phyloP scores from a whole-genome alignment of 2,113 vertebrate genomes.

The Athene noctua region DNA sequence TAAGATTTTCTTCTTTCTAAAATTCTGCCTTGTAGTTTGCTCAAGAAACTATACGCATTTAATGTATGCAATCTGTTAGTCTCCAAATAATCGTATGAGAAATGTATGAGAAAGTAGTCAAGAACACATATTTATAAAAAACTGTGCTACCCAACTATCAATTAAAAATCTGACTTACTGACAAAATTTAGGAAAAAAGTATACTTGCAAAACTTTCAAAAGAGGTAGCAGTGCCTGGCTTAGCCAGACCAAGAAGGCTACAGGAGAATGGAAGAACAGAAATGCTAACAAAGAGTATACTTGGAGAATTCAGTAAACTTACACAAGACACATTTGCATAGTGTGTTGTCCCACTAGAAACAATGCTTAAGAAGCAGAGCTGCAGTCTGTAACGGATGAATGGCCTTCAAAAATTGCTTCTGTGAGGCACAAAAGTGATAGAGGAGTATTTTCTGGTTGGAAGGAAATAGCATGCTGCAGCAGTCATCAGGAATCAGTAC shows the following conservation, averaged over 20 bases:
- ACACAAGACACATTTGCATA: background rate
- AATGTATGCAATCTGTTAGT: background rate
- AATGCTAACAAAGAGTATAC: background rate
- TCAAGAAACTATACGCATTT: background rate
- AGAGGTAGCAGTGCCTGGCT: background rate
- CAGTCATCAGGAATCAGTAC: background rate
- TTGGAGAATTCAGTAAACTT: background rate
- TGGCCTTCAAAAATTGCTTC: background rate
- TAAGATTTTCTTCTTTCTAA: background rate
- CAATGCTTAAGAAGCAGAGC: background rate
- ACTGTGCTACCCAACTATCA: background rate
- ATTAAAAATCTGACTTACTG: background rate
- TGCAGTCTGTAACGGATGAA: background rate
- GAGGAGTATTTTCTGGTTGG: constrained; percentile 31
- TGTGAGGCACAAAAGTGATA: background rate
- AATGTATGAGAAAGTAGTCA: background rate
- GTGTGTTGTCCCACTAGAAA: background rate
- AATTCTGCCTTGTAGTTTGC: background rate
- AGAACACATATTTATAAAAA: background rate
- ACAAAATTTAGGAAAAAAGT: background rate
- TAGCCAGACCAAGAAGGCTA: background rate
- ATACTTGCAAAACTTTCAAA: background rate
- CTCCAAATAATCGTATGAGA: background rate
- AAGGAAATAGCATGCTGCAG: background rate
- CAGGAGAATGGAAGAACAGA: background rate